Conservation (phyloP, 2,888 invertebrate species). For the Tetragonisca angustula region DNA sequence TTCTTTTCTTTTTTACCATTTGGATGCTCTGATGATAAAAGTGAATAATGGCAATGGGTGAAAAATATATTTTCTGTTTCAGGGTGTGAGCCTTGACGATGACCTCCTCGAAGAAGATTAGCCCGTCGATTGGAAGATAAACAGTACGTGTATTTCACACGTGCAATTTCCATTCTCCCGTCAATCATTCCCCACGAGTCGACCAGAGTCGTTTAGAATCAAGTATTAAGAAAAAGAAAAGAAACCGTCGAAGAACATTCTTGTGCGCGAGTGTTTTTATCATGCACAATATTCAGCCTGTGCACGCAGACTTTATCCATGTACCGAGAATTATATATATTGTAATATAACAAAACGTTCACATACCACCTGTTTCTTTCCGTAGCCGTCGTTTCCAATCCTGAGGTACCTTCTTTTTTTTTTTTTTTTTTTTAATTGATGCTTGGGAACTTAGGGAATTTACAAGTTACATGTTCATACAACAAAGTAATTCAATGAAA, state of each 20-base stretch:
- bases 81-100: constrained; percentile 91
- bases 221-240: constrained; percentile 58
- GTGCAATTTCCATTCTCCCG: constrained; percentile 56
- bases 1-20: not conserved
- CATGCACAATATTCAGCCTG: constrained; percentile 47
- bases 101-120: constrained; percentile 88
- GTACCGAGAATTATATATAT: constrained; percentile 73
- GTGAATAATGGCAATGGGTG: not conserved
- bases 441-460: constrained; percentile 6
- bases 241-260: constrained; percentile 40
- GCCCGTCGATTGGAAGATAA: constrained; percentile 44
- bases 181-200: constrained; percentile 67
- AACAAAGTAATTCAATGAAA: constrained; percentile 7
- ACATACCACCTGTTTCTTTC: constrained; percentile 27
- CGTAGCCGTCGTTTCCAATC: not conserved
- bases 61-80: constrained; percentile 62
- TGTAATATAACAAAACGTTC: constrained; percentile 70
- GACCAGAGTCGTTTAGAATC: constrained; percentile 57
- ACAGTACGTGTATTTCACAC: constrained; percentile 22
- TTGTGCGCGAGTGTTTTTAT: constrained; percentile 66
- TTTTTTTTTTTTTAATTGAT: constrained; percentile 6
- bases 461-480: constrained; percentile 1
- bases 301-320: constrained; percentile 43
- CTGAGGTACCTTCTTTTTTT: not conserved
- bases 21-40: not conserved